These are phyloP conservation scores for Hippoglossus hippoglossus DNA, from an alignment of 2,797 vertebrate genomes.

Conservation along the genomic window DNA sequence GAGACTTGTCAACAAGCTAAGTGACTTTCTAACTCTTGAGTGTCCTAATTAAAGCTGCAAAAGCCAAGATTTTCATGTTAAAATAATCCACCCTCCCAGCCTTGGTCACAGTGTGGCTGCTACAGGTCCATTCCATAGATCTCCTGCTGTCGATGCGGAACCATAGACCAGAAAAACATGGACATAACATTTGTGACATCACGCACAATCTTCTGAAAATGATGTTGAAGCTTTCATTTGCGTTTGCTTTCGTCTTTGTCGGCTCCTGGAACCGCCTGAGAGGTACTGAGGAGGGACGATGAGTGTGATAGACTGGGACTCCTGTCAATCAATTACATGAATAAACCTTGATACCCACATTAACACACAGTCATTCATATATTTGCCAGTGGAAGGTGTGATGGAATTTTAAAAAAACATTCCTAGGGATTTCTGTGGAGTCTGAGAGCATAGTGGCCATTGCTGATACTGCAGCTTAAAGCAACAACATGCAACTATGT, in stretches of 20 bases:
- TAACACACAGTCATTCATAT: background rate
- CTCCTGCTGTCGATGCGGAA: background rate
- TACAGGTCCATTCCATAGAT: background rate
- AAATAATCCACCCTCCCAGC: background rate
- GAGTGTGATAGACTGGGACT: no score
- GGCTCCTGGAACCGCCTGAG: no score
- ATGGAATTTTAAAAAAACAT: no score
- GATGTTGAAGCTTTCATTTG: no score
- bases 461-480: slow-evolving; percentile 2
- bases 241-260: no score
- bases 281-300: no score
- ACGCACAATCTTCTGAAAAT: background rate
- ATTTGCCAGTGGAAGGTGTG: background rate
- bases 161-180: background rate
- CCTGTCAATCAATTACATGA: background rate
- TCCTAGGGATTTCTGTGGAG: background rate
- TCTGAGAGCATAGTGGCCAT: background rate
- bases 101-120: background rate
- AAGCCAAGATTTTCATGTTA: background rate
- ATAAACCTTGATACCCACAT: background rate
- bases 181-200: background rate
- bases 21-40: slow-evolving; percentile 6
- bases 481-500: background rate
- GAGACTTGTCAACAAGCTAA: background rate
- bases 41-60: slow-evolving; percentile 7